These are phyloP conservation scores for Tenrec ecaudatus DNA, from an alignment of 2,113 vertebrate genomes.

Conservation along the genomic window DNA sequence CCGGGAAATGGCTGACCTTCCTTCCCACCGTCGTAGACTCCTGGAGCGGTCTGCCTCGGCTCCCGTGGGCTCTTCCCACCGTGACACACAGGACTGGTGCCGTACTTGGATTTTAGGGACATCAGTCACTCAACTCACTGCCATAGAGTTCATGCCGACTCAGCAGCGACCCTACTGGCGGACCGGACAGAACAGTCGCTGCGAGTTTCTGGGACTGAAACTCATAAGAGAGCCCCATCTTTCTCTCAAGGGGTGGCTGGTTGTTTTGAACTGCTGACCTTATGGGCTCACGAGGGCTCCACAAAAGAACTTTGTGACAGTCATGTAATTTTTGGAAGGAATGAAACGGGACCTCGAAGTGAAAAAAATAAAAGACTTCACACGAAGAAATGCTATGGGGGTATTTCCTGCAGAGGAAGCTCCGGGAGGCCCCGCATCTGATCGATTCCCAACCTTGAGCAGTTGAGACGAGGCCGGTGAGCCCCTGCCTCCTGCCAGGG, in stretches of 20 bases:
- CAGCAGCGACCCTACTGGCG: too few species aligned
- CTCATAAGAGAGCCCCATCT: too few species aligned
- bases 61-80: too few species aligned
- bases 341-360: not conserved
- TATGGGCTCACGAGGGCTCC: too few species aligned
- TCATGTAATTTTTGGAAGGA: conserved; percentile 12
- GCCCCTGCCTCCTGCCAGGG: not conserved
- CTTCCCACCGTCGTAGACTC: conserved; percentile 53
- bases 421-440: not conserved
- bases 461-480: not conserved
- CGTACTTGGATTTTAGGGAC: conserved; percentile 3
- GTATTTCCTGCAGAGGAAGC: not conserved
- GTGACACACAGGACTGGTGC: not conserved
- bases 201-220: too few species aligned
- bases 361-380: not conserved
- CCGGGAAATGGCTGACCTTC: conserved; percentile 65
- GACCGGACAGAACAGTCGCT: too few species aligned
- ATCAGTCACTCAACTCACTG: not conserved
- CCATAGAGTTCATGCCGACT: too few species aligned
- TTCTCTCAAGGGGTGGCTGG: too few species aligned
- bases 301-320: not conserved
- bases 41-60: not conserved
- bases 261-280: too few species aligned
- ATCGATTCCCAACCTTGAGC: not conserved
- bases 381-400: not conserved